Conservation (phyloP, 2,888 invertebrate species). For the Pyrgus malvae region DNA sequence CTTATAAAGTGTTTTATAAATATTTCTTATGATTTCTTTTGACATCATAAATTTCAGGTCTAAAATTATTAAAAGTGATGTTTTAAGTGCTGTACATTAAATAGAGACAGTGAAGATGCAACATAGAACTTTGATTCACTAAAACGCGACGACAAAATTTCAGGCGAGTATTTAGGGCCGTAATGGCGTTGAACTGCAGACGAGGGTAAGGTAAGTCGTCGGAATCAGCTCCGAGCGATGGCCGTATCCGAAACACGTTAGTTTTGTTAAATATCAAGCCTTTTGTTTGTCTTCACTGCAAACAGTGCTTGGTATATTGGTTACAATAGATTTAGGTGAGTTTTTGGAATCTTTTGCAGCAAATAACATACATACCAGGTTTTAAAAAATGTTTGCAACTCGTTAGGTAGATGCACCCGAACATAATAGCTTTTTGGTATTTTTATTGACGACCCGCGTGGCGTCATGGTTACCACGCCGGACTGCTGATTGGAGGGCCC, state of each 20-base stretch:
- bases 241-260: conserved; percentile 55
- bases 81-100: neutral
- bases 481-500: too few species aligned
- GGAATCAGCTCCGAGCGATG: conserved; percentile 54
- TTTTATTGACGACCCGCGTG: too few species aligned
- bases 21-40: too few species aligned
- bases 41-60: neutral
- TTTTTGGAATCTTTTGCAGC: neutral
- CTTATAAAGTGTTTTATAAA: too few species aligned
- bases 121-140: too few species aligned
- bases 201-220: conserved; percentile 45
- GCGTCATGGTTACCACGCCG: too few species aligned
- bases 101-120: conserved; percentile 1
- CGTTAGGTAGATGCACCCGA: too few species aligned
- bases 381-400: too few species aligned
- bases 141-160: conserved; percentile 29
- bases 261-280: conserved; percentile 57
- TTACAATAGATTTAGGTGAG: neutral
- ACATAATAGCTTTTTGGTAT: too few species aligned
- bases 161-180: conserved; percentile 48
- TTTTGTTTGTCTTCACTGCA: conserved; percentile 34
- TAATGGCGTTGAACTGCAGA: conserved; percentile 65
- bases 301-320: too few species aligned
- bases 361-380: too few species aligned
- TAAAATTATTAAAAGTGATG: neutral